These are phyloP conservation scores for Oreonectes daqikongensis DNA, from an alignment of 2,797 vertebrate genomes.

Conservation along the genomic window DNA sequence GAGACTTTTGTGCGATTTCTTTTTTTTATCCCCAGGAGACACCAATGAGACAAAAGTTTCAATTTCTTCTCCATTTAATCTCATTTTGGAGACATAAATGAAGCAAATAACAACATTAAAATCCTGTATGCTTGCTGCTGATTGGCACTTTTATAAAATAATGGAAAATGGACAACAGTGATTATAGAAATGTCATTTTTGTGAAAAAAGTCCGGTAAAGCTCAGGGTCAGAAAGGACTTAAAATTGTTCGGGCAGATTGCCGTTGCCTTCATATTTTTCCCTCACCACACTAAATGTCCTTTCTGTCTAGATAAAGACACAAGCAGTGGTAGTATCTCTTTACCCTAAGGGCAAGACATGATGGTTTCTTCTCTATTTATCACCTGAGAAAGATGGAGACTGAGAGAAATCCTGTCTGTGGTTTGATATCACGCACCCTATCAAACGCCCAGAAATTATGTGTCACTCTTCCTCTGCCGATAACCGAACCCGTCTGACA, in stretches of 20 bases:
- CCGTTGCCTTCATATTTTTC: slow-evolving; percentile 11
- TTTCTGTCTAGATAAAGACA: slow-evolving; percentile 69
- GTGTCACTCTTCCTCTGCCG: slow-evolving; percentile 53
- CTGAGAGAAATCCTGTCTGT: slow-evolving; percentile 56
- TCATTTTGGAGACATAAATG: no score
- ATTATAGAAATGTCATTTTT: slow-evolving; percentile 19
- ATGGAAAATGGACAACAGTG: background rate
- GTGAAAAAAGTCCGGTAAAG: background rate
- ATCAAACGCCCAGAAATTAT: slow-evolving; percentile 68
- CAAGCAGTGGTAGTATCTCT: slow-evolving; percentile 62
- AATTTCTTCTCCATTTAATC: no score
- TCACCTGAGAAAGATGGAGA: slow-evolving; percentile 61
- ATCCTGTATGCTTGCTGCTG: no score
- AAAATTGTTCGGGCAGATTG: background rate
- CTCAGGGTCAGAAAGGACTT: background rate
- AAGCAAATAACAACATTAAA: no score
- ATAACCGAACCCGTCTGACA: slow-evolving; percentile 44
- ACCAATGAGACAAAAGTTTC: no score
- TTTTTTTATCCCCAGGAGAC: no score
- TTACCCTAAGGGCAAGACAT: slow-evolving; percentile 63
- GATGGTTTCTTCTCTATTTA: slow-evolving; percentile 59
- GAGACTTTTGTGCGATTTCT: no score
- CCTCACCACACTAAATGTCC: slow-evolving; percentile 56
- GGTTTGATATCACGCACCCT: slow-evolving; percentile 71
- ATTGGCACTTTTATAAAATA: no score